Evolutionary conservation across 2,888 invertebrate species (phyloP).

Genomic region (Papilio gigon): DNA sequence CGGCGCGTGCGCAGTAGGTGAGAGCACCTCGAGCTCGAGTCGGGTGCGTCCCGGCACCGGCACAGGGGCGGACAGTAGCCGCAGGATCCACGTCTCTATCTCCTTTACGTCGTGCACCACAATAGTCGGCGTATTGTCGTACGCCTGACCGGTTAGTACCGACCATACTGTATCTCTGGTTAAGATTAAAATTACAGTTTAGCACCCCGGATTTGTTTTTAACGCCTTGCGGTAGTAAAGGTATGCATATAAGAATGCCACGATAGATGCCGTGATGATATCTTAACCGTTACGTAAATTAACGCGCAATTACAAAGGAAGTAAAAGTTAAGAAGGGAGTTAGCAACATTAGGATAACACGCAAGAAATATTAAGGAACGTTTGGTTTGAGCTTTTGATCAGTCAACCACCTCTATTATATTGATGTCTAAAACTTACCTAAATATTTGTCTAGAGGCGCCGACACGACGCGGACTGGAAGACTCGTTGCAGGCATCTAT

Average conservation of each 20-base stretch:
- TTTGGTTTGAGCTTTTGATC: not conserved
- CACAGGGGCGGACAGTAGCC: constrained; percentile 97
- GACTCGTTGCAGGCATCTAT: constrained; percentile 99
- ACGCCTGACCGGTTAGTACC: constrained; percentile 91
- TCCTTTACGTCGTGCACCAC: constrained; percentile 98
- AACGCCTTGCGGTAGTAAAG: too few relatives aligned
- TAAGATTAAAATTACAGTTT: constrained; percentile 16
- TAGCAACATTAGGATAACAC: not conserved
- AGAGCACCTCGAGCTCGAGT: constrained; percentile 90
- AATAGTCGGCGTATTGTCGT: constrained; percentile 91
- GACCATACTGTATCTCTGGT: constrained; percentile 98
- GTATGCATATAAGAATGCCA: too few relatives aligned
- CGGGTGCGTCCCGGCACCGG: constrained; percentile 98
- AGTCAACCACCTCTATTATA: not conserved
- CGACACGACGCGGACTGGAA: constrained; percentile 92
- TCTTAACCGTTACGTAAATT: not conserved
- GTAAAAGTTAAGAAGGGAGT: not conserved
- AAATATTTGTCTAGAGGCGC: constrained; percentile 92
- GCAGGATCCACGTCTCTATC: constrained; percentile 99
- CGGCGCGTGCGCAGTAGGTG: constrained; percentile 91
- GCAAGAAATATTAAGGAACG: not conserved
- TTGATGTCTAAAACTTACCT: constrained; percentile 81
- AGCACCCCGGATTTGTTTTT: not conserved
- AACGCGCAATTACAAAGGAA: not conserved
- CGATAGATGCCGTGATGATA: not conserved